A percentile compares a stretch with the other conserved stretches of the same genome.
Evolutionary conservation across 2,888 invertebrate genomes (phyloP).

Genomic region (Ophion ventricosus): DNA sequence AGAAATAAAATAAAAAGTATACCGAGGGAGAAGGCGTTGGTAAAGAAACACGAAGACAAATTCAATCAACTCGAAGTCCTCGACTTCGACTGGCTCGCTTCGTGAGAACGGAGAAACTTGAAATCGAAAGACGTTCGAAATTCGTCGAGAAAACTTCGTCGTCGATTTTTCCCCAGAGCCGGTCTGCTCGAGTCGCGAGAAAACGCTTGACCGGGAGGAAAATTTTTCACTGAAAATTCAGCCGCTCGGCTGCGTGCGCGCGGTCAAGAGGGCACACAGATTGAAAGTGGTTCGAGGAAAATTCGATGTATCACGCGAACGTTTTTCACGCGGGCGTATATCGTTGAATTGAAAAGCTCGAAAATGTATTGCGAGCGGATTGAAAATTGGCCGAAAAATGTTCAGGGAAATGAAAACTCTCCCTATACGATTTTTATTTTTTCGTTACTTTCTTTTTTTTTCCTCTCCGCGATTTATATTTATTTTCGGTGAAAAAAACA

Average conservation of each 20-base stretch:
- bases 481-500: neutral
- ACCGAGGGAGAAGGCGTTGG: slow-evolving; percentile 41
- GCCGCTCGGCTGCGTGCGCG: neutral
- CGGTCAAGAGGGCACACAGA: slow-evolving; percentile 11
- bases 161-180: slow-evolving; percentile 33
- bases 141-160: slow-evolving; percentile 27
- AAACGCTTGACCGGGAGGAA: slow-evolving; percentile 50
- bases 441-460: neutral
- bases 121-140: slow-evolving; percentile 59
- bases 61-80: slow-evolving; percentile 64
- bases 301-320: slow-evolving; percentile 41
- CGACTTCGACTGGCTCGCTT: slow-evolving; percentile 57
- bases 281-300: slow-evolving; percentile 54
- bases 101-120: slow-evolving; percentile 43
- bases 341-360: slow-evolving; percentile 29
- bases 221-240: slow-evolving; percentile 35
- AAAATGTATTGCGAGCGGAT: slow-evolving; percentile 28
- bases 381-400: slow-evolving; percentile 17
- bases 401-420: neutral
- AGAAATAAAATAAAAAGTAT: slow-evolving; percentile 5
- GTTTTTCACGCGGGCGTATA: slow-evolving; percentile 40
- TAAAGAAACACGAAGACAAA: slow-evolving; percentile 59
- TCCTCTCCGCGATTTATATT: neutral
- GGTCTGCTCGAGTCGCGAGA: slow-evolving; percentile 26
- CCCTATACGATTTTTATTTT: neutral